Conservation (phyloP, 2,888 invertebrate genomes). For the Lacanobia wlatinum region DNA sequence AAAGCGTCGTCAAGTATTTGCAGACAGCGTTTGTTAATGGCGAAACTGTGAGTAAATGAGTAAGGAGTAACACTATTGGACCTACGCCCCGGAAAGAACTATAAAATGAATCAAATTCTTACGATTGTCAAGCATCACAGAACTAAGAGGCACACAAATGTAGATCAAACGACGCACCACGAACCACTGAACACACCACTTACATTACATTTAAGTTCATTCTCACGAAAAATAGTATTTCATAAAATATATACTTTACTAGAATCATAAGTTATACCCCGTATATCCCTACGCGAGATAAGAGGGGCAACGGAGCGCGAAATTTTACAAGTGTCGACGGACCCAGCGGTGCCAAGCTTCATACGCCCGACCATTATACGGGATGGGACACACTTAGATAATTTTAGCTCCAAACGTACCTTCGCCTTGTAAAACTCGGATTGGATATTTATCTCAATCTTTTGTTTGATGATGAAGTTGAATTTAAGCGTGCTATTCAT, state of each 20-base stretch:
- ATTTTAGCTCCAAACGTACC: slow-evolving; percentile 28
- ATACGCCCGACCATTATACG: slow-evolving; percentile 47
- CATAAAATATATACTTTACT: slow-evolving; percentile 58
- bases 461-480: slow-evolving; percentile 7
- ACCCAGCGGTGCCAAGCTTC: slow-evolving; percentile 23
- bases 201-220: slow-evolving; percentile 53
- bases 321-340: slow-evolving; percentile 84
- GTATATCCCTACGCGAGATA: slow-evolving; percentile 73
- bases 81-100: background rate
- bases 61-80: background rate
- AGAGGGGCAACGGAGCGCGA: slow-evolving; percentile 78
- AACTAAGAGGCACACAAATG: background rate
- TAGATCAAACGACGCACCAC: background rate
- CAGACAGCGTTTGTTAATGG: background rate
- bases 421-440: slow-evolving; percentile 27
- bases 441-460: slow-evolving; percentile 37
- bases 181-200: slow-evolving; percentile 17
- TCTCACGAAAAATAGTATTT: slow-evolving; percentile 41
- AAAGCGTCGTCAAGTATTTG: background rate
- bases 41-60: background rate
- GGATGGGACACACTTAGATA: slow-evolving; percentile 46
- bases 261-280: slow-evolving; percentile 63
- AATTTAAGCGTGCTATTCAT: background rate
- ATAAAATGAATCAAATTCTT: background rate
- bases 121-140: background rate